phyloP scores from a whole-genome alignment of 2,113 vertebrate species.

The Salvelinus fontinalis region DNA sequence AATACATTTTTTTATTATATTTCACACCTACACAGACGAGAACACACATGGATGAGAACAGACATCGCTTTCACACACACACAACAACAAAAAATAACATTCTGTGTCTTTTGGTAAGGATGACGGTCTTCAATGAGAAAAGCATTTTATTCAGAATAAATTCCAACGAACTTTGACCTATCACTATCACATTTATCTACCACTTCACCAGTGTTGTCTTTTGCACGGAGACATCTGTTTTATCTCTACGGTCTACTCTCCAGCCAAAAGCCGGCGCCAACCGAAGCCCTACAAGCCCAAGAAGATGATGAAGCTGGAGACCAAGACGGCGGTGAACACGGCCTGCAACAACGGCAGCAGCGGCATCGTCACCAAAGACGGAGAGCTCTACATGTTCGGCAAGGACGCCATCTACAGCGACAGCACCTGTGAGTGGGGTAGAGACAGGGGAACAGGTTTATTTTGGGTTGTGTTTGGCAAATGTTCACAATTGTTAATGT shows the following conservation, averaged over 20 bases:
- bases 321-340: conserved; percentile 90
- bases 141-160: not conserved
- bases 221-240: not conserved
- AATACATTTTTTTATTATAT: too few species aligned
- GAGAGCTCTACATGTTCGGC: conserved; percentile 98
- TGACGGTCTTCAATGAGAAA: not conserved
- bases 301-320: conserved; percentile 98
- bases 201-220: not conserved
- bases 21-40: too few species aligned
- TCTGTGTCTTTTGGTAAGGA: too few species aligned
- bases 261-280: conserved; percentile 96
- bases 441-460: not conserved
- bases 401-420: conserved; percentile 99
- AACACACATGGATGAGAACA: too few species aligned
- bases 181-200: not conserved
- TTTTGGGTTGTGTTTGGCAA: too few species aligned
- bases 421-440: conserved; percentile 86
- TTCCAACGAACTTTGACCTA: not conserved
- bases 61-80: too few species aligned
- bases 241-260: conserved; percentile 18
- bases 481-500: too few species aligned
- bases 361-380: conserved; percentile 96
- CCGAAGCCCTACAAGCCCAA: conserved; percentile 99
- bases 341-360: conserved; percentile 99
- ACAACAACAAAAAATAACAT: too few species aligned